These are phyloP conservation scores for Illadopsis cleaveri DNA, from an alignment of 2,113 vertebrate species.

Conservation along the genomic window DNA sequence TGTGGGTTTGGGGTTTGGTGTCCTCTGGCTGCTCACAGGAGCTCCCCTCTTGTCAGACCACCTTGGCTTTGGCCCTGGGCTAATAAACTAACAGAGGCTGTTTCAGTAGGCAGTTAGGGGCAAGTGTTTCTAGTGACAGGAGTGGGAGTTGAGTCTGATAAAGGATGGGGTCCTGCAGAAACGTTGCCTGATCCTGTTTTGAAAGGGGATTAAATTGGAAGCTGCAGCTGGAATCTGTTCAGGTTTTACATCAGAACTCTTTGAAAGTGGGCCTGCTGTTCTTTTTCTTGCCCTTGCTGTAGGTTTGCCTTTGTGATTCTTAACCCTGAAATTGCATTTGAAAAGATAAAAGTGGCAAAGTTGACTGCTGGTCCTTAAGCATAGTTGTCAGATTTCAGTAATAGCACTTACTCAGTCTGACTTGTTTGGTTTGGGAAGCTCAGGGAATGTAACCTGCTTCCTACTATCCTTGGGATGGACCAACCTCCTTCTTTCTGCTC, in stretches of 20 bases:
- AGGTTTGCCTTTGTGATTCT: neutral
- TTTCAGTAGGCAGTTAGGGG: neutral
- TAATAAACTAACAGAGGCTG: neutral
- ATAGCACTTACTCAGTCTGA: too few relatives aligned
- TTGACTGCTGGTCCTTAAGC: neutral
- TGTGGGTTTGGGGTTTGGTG: neutral
- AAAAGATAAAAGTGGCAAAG: neutral
- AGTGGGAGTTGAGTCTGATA: neutral
- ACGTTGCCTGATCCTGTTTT: neutral
- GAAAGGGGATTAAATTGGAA: neutral
- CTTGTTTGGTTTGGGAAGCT: neutral
- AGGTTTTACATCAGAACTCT: neutral
- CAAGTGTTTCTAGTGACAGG: neutral
- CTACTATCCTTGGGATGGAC: neutral
- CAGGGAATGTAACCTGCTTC: neutral
- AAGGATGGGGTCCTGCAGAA: neutral
- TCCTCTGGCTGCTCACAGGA: neutral
- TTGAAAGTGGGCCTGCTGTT: neutral
- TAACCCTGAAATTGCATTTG: neutral
- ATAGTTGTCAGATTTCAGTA: neutral
- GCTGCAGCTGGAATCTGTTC: rapidly evolving
- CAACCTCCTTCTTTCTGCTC: neutral
- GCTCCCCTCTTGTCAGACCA: neutral
- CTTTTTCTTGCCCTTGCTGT: neutral
- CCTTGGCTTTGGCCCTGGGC: neutral